Base-by-base conservation (phyloP, 2,797 vertebrate species). In the Mus spretus region DNA sequence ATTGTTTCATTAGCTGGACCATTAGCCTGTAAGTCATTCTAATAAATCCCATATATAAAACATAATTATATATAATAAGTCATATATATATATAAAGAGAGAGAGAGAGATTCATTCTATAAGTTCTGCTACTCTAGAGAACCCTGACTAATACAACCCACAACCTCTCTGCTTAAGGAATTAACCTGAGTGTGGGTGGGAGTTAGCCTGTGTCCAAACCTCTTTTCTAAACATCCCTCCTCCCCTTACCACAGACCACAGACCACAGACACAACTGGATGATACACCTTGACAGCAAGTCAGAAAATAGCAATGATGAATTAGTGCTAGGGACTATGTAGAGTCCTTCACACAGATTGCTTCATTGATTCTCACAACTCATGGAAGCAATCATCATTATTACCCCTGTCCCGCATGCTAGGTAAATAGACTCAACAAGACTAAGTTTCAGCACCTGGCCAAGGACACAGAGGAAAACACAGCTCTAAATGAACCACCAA, bases 361-460 rank as follows among this genome's bases (percentile, higher is more conserved):
- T 59, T 72, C 77, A 90, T 74, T 88, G 88, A 83, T 88, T 88
- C 47, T 57, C 82, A 59, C 40, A 91, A 50, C 14, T 79, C n/a
- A 83, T 8, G 28, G 37, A 78, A 55, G 31, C 3, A 57, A 65
- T 90, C 72, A 74, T 22, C 65, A 10, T 81, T 74, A 72, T 90
- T 40, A 92, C 37, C 6, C 3, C 37, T 31, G 84, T 20, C 15
- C 47, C 10, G 7, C 26, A 37, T 90, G 61, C 59, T 93, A 50
- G 92, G 55, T 47, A 87, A 96, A 90, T 19, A 94, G 61, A 50
- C 40, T 81, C 67, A 53, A 78, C 40, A 86, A 77, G 15, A 82
- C 91, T 57, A 78, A 92, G 40, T 79, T 87, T 65, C 26, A 86
- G 20, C 63, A 57, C 44, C 77, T 44, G 19, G 61, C 44, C 81